Evolutionary conservation across 2,888 invertebrate genomes (phyloP), one percentile per base, ranked within the genome.

Genomic region (Chaitophorus viminalis): DNA sequence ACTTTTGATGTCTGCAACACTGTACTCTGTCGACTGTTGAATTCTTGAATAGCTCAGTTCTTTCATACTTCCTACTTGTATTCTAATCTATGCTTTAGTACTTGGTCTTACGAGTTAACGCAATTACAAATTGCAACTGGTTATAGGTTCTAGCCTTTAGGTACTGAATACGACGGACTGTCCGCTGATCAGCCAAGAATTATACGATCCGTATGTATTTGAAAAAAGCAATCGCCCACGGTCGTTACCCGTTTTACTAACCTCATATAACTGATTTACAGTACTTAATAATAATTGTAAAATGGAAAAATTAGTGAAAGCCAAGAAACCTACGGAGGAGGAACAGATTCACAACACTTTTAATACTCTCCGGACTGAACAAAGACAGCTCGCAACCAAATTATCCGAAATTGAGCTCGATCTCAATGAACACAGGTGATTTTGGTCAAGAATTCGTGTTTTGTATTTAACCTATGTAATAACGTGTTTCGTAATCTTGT

Each of bases 361-460:
- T 92, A 97, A 98, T 92, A 93, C 94, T 89, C 93, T 99, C 84
- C 93, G 98, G 77, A 94, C 94, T 90, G 98, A 98, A 91, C 99
- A 99, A 92, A 93, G 97, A 90, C 94, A 94, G 90, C 92, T 98
- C 90, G 96, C 96, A 52, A 95, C 94, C 90, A 98, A 98, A 93
- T 94, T 98, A 89, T 95, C 96, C 1, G 98, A 99, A 92, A 93
- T 99, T 90, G 98, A 98, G 93, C 94, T 95, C 93, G 99, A 99
- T 92, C 93, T 97, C 89, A 98, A 97, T 91, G 99, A 99, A 92
- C 98, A 99, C 93, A 98, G 96, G 98, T 99, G 9, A 77, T 68
- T 86, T 72, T 9, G 17, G 8, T 17, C 46, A 31, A 54, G 18
- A 72, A 18, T n/a, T 36, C 60, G 18, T 65, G 39, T 29, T 21